phyloP scores from a whole-genome alignment of 2,888 invertebrate species.

The Oxycera nigricornis region DNA sequence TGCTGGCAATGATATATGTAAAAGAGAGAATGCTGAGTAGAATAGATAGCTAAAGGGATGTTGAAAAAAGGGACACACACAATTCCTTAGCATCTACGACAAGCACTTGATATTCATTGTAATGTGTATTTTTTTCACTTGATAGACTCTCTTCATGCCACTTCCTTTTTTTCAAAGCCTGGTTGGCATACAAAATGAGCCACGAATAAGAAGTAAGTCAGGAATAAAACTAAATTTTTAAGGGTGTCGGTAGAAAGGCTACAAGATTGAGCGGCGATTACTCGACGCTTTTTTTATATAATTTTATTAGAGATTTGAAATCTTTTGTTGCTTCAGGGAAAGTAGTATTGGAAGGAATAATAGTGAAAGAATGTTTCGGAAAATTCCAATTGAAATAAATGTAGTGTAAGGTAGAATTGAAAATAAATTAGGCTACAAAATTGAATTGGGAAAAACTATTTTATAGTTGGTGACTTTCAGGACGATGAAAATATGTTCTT shows the following conservation, averaged over 20 bases:
- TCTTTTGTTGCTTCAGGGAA: background rate
- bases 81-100: background rate
- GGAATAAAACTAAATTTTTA: background rate
- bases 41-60: constrained; percentile 14
- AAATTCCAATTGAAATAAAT: constrained; percentile 1
- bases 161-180: background rate
- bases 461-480: background rate
- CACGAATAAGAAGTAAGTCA: background rate
- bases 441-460: background rate
- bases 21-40: background rate
- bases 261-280: background rate
- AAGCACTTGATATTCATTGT: constrained; percentile 23
- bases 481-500: too few relatives aligned
- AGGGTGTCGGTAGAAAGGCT: background rate
- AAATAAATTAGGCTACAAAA: constrained; percentile 19
- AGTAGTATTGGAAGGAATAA: background rate
- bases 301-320: background rate
- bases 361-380: background rate
- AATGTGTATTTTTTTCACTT: constrained; percentile 6
- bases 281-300: background rate
- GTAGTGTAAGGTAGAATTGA: constrained; percentile 26
- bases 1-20: constrained; percentile 20
- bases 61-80: background rate
- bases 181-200: background rate
- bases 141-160: background rate